Evolutionary conservation across 2,888 invertebrate genomes (phyloP).

Genomic region (Cartodere bifasciata): DNA sequence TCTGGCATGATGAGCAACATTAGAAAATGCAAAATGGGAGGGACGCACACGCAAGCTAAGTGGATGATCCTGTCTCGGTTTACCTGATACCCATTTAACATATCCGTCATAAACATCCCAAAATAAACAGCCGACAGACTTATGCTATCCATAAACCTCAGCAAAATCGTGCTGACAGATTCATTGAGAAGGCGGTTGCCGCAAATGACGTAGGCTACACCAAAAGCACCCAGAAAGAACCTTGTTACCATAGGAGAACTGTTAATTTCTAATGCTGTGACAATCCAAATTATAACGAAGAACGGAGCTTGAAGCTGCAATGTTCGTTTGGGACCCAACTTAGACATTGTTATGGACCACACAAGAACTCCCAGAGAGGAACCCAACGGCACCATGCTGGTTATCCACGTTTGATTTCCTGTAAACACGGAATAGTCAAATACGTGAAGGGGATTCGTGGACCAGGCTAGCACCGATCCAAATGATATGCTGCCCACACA

Average conservation of each 20-base stretch:
- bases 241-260: slow-evolving; percentile 9
- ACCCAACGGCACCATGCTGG: slow-evolving; percentile 20
- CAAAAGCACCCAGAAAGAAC: slow-evolving; percentile 21
- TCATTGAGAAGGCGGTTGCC: slow-evolving; percentile 20
- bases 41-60: no score
- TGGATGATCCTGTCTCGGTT: background rate
- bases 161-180: slow-evolving; percentile 14
- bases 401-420: slow-evolving; percentile 16
- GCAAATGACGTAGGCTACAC: slow-evolving; percentile 17
- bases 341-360: slow-evolving; percentile 17
- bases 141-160: slow-evolving; percentile 5
- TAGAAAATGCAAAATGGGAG: slow-evolving; percentile 15
- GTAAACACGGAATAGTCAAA: no score
- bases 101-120: slow-evolving; percentile 7
- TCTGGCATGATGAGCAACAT: slow-evolving; percentile 19
- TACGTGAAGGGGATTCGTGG: no score
- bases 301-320: slow-evolving; percentile 18
- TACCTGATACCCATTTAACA: background rate
- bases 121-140: slow-evolving; percentile 1
- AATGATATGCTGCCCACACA: no score
- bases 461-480: no score
- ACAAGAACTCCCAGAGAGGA: slow-evolving; percentile 17
- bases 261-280: slow-evolving; percentile 10
- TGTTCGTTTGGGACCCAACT: slow-evolving; percentile 20
- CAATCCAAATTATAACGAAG: slow-evolving; percentile 16